Base-by-base conservation (phyloP, 1,140 invertebrate genomes). In the Drosophila tani region DNA sequence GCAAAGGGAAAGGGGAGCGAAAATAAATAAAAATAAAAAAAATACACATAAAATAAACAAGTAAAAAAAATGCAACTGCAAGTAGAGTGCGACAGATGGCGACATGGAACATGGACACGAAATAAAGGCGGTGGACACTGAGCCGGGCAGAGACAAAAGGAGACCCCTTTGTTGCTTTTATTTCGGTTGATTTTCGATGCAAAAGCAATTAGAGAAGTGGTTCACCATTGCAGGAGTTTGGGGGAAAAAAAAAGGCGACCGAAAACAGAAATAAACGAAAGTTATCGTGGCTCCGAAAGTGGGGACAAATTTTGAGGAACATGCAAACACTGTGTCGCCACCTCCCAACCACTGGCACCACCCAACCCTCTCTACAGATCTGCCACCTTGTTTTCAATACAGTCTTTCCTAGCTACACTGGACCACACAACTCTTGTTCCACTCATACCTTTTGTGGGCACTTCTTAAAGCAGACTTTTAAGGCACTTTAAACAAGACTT, bases 191-290 rank as follows among this genome's bases (percentile, higher is more conserved):
- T 71, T 29, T 56, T 64, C n/a, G 68, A 55, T 27, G 81, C 51
- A 68, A 80, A 63, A 82, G 82, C 82, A 85, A 85, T 85, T 86
- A 85, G 82, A 85, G 82, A 85, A 82, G 80, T 82, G 82, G 57
- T 59, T 57, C 43, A 27, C 50, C 58, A 73, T 17, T 46, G 32
- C 7, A 71, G 35, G 35, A 38, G 19, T 12, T 24, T 8, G 5
- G n/a, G 12, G 12, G n/a, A 47, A 29, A 29, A 43, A 21, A 12
- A 55, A 47, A 58, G 58, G 50, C 47, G 19, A 32, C 38, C 27
- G 24, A 24, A 53, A 11, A 19, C 12, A 38, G 11, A 35, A 38
- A 58, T 70, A 78, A 85, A 67, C 68, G 68, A 85, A 86, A 86
- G 82, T 82, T 85, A 70, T 86, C 79, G 69, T 57, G 17, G 29